phyloP scores from a whole-genome alignment of 2,888 invertebrate genomes.

The Rhabditophanes sp. region DNA sequence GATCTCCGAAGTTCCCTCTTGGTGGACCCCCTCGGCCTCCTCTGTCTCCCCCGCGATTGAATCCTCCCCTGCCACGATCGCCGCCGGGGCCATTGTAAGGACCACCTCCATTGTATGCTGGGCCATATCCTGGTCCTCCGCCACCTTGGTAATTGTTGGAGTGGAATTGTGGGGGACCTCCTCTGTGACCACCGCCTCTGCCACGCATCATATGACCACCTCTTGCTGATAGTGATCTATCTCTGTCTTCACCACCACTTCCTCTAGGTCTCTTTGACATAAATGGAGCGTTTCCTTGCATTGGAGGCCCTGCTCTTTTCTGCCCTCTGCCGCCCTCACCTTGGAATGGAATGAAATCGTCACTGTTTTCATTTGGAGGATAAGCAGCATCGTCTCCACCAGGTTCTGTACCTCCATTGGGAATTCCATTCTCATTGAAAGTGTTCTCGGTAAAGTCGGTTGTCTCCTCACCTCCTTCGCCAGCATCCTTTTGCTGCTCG shows the following conservation, averaged over 20 bases:
- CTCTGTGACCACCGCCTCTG: constrained; percentile 5
- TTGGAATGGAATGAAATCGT: too few species aligned
- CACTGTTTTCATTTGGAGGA: too few species aligned
- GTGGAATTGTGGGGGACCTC: constrained; percentile 8
- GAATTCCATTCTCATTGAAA: too few species aligned
- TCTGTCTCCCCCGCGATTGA: constrained; percentile 11
- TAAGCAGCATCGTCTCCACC: too few species aligned
- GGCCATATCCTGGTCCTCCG: constrained; percentile 4
- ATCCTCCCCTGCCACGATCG: constrained; percentile 13
- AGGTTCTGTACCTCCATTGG: too few species aligned
- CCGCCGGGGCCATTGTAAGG: constrained; percentile 7
- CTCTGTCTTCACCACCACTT: constrained; percentile 5
- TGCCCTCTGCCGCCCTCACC: too few species aligned
- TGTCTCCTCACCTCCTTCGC: too few species aligned
- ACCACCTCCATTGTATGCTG: constrained; percentile 1
- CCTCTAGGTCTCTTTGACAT: constrained; percentile 5
- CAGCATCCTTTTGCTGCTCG: constrained; percentile 8
- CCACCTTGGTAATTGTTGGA: constrained; percentile 1
- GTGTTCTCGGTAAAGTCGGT: too few species aligned
- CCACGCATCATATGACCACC: background rate
- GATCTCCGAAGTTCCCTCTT: constrained; percentile 8
- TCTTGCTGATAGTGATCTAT: constrained; percentile 2
- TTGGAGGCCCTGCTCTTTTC: constrained; percentile 1
- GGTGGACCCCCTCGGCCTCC: constrained; percentile 5
- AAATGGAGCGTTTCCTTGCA: background rate